Evolutionary conservation across 2,797 vertebrate species (phyloP).

Genomic region (Schizopygopsis malacanthus): DNA sequence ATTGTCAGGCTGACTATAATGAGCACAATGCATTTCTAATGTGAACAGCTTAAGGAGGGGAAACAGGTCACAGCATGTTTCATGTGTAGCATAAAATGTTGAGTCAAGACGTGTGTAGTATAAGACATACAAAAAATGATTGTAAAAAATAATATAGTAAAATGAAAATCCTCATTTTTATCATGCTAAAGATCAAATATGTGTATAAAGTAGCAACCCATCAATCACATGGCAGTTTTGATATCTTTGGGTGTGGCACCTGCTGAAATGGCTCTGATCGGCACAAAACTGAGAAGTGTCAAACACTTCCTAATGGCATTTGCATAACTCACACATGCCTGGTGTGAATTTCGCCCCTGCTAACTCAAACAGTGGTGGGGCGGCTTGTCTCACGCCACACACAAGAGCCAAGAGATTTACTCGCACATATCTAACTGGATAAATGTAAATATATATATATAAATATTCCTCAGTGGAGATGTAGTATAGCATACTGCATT

Average conservation of each 20-base stretch:
- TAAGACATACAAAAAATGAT: not conserved
- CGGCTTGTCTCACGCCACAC: constrained; percentile 13
- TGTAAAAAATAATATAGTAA: too few species aligned
- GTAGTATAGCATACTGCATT: not conserved
- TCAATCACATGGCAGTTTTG: constrained; percentile 21
- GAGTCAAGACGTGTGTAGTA: not conserved
- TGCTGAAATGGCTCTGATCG: constrained; percentile 26
- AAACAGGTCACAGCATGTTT: not conserved
- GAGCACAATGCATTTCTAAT: constrained; percentile 13
- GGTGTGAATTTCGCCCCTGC: constrained; percentile 28
- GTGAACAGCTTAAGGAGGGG: not conserved
- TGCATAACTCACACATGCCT: constrained; percentile 47
- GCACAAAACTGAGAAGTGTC: constrained; percentile 30
- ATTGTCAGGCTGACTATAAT: constrained; percentile 19
- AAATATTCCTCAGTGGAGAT: not conserved
- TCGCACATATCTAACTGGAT: not conserved
- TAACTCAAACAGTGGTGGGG: constrained; percentile 40
- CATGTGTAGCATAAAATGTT: not conserved
- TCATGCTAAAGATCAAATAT: not conserved
- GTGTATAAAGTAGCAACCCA: not conserved
- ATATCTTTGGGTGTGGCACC: constrained; percentile 39
- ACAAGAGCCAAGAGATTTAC: constrained; percentile 23
- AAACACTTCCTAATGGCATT: constrained; percentile 40
- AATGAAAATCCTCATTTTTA: not conserved
- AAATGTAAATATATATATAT: not conserved